These are phyloP conservation scores for Morpho achilles DNA, from an alignment of 2,888 invertebrate genomes.

Conservation along the genomic window DNA sequence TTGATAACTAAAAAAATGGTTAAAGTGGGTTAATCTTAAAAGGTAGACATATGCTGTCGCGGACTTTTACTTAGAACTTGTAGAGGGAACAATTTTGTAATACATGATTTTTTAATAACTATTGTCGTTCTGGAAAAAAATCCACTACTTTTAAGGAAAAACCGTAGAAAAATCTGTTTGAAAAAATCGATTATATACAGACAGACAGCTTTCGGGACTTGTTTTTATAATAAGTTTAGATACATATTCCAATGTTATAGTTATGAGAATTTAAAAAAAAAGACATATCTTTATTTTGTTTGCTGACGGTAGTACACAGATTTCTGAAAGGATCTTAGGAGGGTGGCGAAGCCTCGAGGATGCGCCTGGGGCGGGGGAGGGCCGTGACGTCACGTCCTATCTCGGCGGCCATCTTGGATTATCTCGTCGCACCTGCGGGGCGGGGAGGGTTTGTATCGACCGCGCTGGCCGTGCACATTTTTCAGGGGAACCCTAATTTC, in stretches of 20 bases:
- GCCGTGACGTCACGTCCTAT: constrained; percentile 79
- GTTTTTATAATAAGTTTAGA: not conserved
- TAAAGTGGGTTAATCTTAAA: no score
- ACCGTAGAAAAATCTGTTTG: no score
- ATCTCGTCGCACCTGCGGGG: constrained; percentile 79
- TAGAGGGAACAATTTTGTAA: no score
- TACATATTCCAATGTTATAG: not conserved
- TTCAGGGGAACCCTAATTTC: constrained; percentile 50
- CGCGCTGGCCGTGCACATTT: constrained; percentile 66
- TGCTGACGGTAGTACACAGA: constrained; percentile 55
- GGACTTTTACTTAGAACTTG: no score
- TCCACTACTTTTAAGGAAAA: no score
- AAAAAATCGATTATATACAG: no score
- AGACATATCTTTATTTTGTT: constrained; percentile 2
- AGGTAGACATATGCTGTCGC: no score
- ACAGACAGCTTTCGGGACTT: no score
- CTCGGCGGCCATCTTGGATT: constrained; percentile 80
- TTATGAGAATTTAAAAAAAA: not conserved
- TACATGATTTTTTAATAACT: no score
- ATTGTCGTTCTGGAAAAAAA: no score
- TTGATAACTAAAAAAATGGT: no score
- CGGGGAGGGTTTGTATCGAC: constrained; percentile 66
- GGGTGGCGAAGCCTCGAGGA: constrained; percentile 74
- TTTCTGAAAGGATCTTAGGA: constrained; percentile 78
- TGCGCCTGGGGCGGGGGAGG: constrained; percentile 47